These are phyloP conservation scores for Cyanoderma ruficeps DNA, from an alignment of 2,113 vertebrate species.

Conservation along the genomic window DNA sequence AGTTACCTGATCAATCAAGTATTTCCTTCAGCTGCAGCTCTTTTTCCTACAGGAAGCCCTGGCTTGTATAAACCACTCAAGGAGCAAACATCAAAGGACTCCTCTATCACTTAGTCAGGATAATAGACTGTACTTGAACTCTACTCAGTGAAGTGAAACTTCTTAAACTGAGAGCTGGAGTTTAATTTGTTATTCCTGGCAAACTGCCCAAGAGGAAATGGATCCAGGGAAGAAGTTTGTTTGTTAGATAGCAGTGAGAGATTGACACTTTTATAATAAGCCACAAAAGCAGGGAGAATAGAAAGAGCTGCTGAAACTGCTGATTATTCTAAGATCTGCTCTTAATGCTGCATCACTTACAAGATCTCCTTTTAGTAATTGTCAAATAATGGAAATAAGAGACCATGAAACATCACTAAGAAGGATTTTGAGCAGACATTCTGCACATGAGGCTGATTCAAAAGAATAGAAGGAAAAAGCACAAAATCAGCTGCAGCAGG, in stretches of 20 bases:
- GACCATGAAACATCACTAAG: not conserved
- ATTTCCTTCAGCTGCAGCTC: slow-evolving; percentile 52
- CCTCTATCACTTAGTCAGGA: slow-evolving; percentile 74
- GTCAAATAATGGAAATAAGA: slow-evolving; percentile 45
- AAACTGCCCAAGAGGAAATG: slow-evolving; percentile 71
- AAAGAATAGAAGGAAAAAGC: not conserved
- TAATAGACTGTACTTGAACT: slow-evolving; percentile 73
- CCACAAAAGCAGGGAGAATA: slow-evolving; percentile 42
- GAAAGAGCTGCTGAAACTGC: slow-evolving; percentile 41
- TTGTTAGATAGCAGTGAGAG: slow-evolving; percentile 63
- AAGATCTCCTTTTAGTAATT: slow-evolving; percentile 23
- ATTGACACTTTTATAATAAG: slow-evolving; percentile 60
- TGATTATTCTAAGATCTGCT: not conserved
- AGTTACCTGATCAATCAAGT: slow-evolving; percentile 56
- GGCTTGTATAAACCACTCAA: slow-evolving; percentile 65
- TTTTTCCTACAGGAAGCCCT: slow-evolving; percentile 50
- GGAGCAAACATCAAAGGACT: slow-evolving; percentile 75
- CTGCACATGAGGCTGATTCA: not conserved
- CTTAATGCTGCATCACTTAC: not conserved
- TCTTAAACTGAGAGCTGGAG: slow-evolving; percentile 72
- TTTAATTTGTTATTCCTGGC: slow-evolving; percentile 79
- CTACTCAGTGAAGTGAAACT: slow-evolving; percentile 71
- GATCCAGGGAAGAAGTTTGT: slow-evolving; percentile 64
- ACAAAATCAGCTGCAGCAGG: not conserved
- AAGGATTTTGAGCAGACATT: not conserved